Evolutionary conservation across 35 echinoderm and acorn worm genomes (phyloP).

Genomic region (Chiridota heheva): DNA sequence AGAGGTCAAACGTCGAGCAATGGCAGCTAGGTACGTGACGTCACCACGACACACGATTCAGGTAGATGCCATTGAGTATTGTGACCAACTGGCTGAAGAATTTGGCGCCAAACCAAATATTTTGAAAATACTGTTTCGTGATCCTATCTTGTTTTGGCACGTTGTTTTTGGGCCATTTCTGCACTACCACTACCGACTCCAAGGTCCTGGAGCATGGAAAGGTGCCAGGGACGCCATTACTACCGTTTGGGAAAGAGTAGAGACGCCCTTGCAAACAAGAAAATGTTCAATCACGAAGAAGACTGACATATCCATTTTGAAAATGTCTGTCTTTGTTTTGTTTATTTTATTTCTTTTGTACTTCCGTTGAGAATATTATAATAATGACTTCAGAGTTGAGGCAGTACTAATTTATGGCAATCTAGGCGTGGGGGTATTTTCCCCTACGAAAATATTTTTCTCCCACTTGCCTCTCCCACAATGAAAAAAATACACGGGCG

Average conservation of each 20-base stretch:
- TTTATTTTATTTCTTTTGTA: too few species aligned
- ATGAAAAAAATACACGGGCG: too few species aligned
- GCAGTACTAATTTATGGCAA: too few species aligned
- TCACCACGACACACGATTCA: constrained; percentile 24
- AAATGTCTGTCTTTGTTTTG: too few species aligned
- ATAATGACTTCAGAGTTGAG: too few species aligned
- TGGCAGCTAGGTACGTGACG: constrained; percentile 1
- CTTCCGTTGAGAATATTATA: too few species aligned
- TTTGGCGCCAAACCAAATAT: constrained; percentile 20
- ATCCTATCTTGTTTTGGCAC: not conserved
- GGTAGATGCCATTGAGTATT: constrained; percentile 14
- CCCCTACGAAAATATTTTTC: too few species aligned
- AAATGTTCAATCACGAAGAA: too few species aligned
- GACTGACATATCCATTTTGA: too few species aligned
- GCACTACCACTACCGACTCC: constrained; percentile 47
- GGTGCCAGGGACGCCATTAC: constrained; percentile 73
- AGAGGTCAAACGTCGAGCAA: not conserved
- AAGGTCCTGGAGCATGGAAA: constrained; percentile 82
- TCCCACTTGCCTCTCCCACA: too few species aligned
- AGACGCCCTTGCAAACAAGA: constrained; percentile 59
- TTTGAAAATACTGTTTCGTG: not conserved
- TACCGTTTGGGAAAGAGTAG: constrained; percentile 54
- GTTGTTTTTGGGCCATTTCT: constrained; percentile 16
- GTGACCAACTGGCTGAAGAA: constrained; percentile 3
- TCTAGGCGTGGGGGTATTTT: too few species aligned